These are phyloP conservation scores for Pseudorectes ferrugineus DNA, from an alignment of 2,113 vertebrate genomes.

Conservation along the genomic window DNA sequence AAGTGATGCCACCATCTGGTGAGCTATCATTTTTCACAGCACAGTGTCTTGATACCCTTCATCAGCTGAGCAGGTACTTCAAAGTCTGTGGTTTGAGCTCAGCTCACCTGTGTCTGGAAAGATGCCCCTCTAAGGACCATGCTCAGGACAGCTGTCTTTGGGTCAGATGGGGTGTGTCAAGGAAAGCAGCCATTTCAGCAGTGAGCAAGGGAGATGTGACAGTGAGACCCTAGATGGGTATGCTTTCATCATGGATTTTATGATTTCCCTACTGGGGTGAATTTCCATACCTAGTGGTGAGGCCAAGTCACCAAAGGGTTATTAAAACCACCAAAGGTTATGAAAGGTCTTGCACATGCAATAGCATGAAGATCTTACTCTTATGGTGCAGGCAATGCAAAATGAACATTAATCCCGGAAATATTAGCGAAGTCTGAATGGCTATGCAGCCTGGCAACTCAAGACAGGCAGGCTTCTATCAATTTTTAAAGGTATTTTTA, in stretches of 20 bases:
- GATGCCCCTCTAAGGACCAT: neutral
- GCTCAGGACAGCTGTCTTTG: neutral
- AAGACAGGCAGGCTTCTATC: neutral
- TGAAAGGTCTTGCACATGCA: neutral
- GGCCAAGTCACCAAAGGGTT: neutral
- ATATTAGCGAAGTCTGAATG: neutral
- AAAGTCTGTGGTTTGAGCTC: neutral
- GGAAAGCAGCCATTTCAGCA: neutral
- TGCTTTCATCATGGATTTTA: neutral
- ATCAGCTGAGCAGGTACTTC: neutral
- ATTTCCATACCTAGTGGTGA: neutral
- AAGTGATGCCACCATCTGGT: neutral
- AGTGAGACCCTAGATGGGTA: neutral
- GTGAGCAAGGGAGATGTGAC: neutral
- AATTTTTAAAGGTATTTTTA: neutral
- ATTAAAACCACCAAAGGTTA: neutral
- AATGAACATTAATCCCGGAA: neutral
- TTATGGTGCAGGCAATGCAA: neutral
- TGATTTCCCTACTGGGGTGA: accelerated
- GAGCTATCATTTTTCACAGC: neutral
- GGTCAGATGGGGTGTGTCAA: neutral
- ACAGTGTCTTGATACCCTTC: neutral
- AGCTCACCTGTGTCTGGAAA: neutral
- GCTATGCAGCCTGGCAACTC: neutral
- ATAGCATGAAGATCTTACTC: neutral